A percentile compares a stretch with the other conserved stretches of the same genome.
These are phyloP conservation scores for Zonotrichia albicollis DNA, from an alignment of 2,797 vertebrate species.

Conservation along the genomic window DNA sequence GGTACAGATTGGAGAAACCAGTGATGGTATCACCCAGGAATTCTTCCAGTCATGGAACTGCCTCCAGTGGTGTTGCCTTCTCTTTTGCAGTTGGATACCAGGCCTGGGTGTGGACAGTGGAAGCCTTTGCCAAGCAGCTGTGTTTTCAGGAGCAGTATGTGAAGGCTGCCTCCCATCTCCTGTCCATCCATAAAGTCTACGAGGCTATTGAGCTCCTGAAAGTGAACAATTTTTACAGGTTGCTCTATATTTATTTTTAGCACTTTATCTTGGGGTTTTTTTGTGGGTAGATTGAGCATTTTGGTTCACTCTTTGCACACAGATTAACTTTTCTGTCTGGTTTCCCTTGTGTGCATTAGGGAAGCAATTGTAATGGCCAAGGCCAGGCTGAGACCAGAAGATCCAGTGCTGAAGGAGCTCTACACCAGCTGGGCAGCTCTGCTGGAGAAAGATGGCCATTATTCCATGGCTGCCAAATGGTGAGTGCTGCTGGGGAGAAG, in stretches of 20 bases:
- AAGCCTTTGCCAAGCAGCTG: conserved; percentile 92
- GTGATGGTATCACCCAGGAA: background rate
- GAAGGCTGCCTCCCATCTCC: conserved; percentile 93
- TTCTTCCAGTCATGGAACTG: background rate
- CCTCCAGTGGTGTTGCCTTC: background rate
- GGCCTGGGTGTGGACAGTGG: conserved; percentile 87
- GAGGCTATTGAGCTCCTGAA: conserved; percentile 89
- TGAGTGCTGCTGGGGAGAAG: conserved; percentile 49
- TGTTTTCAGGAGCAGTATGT: conserved; percentile 93
- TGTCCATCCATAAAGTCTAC: conserved; percentile 89
- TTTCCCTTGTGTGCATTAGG: conserved; percentile 70
- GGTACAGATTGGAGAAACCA: background rate
- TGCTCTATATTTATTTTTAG: background rate
- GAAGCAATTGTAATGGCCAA: conserved; percentile 92
- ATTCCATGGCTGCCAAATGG: conserved; percentile 94
- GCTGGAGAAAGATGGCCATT: conserved; percentile 93
- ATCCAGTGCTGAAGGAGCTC: conserved; percentile 86
- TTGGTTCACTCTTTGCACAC: background rate
- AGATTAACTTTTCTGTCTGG: background rate
- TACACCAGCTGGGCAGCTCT: conserved; percentile 88
- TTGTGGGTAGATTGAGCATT: background rate
- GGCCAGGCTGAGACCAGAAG: conserved; percentile 86
- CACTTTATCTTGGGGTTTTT: background rate
- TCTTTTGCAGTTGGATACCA: conserved; percentile 83
- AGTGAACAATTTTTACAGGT: conserved; percentile 91